A percentile compares a stretch with the other conserved stretches of the same genome.
Evolutionary conservation across 2,888 invertebrate species (phyloP).

Genomic region (Pocota personata): DNA sequence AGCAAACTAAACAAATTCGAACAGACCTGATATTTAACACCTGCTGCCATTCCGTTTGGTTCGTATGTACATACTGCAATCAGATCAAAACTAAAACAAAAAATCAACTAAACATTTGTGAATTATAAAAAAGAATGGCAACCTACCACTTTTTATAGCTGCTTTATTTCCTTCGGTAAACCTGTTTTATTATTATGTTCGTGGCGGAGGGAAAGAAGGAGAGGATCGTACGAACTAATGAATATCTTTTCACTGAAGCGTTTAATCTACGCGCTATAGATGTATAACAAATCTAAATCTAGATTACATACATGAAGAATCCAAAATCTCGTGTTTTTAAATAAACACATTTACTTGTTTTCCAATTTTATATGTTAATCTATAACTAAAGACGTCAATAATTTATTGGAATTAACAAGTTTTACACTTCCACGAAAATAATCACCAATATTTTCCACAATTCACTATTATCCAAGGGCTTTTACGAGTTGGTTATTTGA

Average conservation of each 20-base stretch:
- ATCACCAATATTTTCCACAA: background rate
- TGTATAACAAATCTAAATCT: background rate
- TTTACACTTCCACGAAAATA: background rate
- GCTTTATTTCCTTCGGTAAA: slow-evolving; percentile 5
- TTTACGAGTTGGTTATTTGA: background rate
- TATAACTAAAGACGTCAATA: background rate
- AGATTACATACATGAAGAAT: background rate
- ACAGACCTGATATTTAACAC: slow-evolving; percentile 4
- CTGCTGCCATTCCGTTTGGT: slow-evolving; percentile 1
- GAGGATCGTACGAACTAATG: background rate
- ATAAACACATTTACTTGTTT: background rate
- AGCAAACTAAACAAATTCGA: background rate
- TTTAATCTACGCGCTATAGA: background rate
- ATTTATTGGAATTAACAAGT: background rate
- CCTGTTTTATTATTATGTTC: background rate
- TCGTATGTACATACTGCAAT: background rate
- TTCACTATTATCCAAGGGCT: background rate
- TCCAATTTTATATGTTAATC: background rate
- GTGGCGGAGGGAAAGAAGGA: background rate
- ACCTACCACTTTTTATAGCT: slow-evolving; percentile 48
- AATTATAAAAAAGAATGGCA: background rate
- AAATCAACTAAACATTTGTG: background rate
- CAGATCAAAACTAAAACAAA: background rate
- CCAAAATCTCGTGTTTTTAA: background rate
- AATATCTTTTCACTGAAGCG: background rate